Evolutionary conservation across 2,888 invertebrate species (phyloP).

Genomic region (Drosophila anomalata): DNA sequence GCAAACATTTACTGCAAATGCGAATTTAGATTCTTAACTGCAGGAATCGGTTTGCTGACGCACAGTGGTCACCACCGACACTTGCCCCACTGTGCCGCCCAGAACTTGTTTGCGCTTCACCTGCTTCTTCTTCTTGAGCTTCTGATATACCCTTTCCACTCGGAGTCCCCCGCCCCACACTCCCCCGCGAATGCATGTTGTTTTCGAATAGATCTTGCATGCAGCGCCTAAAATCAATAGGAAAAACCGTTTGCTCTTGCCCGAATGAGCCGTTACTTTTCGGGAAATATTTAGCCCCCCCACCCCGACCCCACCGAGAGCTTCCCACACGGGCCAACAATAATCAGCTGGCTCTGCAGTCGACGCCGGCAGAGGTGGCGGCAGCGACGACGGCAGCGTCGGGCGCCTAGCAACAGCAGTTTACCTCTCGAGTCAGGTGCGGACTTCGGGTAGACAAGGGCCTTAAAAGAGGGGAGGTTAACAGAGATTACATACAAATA

Average conservation of each 20-base stretch:
- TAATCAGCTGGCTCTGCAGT: conserved; percentile 48
- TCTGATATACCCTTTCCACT: conserved; percentile 12
- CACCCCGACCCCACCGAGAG: conserved; percentile 1
- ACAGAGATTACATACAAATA: too few species aligned
- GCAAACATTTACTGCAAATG: conserved; percentile 29
- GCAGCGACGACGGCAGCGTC: conserved; percentile 32
- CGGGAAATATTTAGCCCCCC: conserved; percentile 50
- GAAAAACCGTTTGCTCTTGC: conserved; percentile 43
- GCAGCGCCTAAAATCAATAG: conserved; percentile 57
- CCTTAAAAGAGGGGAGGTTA: background rate
- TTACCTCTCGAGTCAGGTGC: conserved; percentile 37
- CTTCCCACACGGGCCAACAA: conserved; percentile 11
- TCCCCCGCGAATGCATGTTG: conserved; percentile 28
- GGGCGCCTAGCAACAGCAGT: conserved; percentile 72
- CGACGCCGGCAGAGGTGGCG: conserved; percentile 22
- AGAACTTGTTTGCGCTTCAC: conserved; percentile 40
- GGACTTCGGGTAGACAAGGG: background rate
- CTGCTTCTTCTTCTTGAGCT: conserved; percentile 5
- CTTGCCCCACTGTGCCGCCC: conserved; percentile 31
- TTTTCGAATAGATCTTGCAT: conserved; percentile 44
- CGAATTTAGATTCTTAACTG: conserved; percentile 31
- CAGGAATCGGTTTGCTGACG: conserved; percentile 15
- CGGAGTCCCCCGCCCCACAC: background rate
- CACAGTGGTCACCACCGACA: conserved; percentile 18
- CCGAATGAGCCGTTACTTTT: conserved; percentile 54